Percentiles rank a stretch among this genome's conserved stretches.
Evolutionary conservation across 2,888 invertebrate species (phyloP).

Genomic region (Helicoverpa assulta): DNA sequence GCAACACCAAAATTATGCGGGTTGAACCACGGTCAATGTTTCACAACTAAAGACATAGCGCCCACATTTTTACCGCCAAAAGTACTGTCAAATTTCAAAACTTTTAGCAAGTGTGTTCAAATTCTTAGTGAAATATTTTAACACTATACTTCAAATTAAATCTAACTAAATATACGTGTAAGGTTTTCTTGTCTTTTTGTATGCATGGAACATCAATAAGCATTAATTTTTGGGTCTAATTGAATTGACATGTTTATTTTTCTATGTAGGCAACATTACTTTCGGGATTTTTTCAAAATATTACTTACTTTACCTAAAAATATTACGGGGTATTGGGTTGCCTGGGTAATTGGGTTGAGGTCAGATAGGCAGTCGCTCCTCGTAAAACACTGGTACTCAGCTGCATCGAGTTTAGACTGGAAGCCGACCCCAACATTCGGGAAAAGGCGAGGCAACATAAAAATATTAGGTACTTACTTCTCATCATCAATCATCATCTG

Average conservation of each 20-base stretch:
- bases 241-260: not conserved
- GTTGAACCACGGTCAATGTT: slow-evolving; percentile 54
- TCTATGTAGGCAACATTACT: not conserved
- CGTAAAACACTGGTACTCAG: too few species aligned
- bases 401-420: too few species aligned
- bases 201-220: slow-evolving; percentile 21
- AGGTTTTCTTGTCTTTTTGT: not conserved
- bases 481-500: too few species aligned
- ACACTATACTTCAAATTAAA: slow-evolving; percentile 7
- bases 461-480: too few species aligned
- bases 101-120: slow-evolving; percentile 24
- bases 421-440: too few species aligned
- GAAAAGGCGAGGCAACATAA: too few species aligned
- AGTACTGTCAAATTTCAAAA: slow-evolving; percentile 36
- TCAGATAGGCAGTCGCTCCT: too few species aligned
- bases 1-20: slow-evolving; percentile 40
- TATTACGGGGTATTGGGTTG: too few species aligned
- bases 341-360: too few species aligned
- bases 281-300: not conserved
- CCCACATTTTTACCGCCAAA: slow-evolving; percentile 60
- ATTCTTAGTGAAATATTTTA: slow-evolving; percentile 3
- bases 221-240: not conserved
- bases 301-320: too few species aligned
- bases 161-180: not conserved
- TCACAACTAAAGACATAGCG: slow-evolving; percentile 27